phyloP scores from a whole-genome alignment of 2,113 vertebrate species.

The Entelurus aequoreus region DNA sequence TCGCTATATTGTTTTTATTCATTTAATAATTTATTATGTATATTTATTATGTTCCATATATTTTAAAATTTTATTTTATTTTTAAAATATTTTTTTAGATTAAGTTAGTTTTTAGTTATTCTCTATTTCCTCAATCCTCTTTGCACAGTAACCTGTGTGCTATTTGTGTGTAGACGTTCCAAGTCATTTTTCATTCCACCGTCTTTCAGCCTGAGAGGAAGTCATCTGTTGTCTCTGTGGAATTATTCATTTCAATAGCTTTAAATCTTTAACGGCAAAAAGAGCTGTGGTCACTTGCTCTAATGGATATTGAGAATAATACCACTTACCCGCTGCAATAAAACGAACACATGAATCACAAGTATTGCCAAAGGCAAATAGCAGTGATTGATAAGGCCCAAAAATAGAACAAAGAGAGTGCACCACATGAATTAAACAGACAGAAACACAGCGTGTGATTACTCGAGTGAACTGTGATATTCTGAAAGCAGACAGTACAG shows the following conservation, averaged over 20 bases:
- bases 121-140: no score
- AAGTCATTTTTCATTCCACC: neutral
- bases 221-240: constrained; percentile 1
- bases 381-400: neutral
- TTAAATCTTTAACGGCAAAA: neutral
- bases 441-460: neutral
- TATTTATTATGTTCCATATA: no score
- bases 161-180: neutral
- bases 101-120: no score
- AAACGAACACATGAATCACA: neutral
- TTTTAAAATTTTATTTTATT: no score
- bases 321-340: neutral
- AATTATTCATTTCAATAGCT: neutral
- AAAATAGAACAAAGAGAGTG: constrained; percentile 4
- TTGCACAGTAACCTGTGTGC: neutral
- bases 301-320: constrained; percentile 5
- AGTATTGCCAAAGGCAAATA: constrained; percentile 2
- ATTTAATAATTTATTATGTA: no score
- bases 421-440: neutral
- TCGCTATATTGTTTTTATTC: no score
- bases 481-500: neutral
- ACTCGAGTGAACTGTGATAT: neutral
- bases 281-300: neutral
- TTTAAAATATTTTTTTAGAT: no score
- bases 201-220: constrained; percentile 9